Percentiles rank a stretch among this genome's conserved stretches.
These are phyloP conservation scores for Leucophenga maculata DNA, from an alignment of 2,888 invertebrate genomes.

Conservation along the genomic window DNA sequence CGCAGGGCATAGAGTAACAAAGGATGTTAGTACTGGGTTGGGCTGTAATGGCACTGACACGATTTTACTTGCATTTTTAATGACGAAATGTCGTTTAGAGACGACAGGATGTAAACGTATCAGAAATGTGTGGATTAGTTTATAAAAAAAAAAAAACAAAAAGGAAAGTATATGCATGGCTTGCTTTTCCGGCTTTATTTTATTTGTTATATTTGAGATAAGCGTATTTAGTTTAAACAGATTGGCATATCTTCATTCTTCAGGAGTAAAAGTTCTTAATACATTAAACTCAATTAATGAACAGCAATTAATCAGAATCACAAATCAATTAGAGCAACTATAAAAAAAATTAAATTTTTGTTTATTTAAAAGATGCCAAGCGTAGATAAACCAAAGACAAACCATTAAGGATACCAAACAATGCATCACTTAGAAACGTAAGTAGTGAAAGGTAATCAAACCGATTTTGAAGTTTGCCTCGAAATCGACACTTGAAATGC, in stretches of 20 bases:
- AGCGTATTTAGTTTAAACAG: no score
- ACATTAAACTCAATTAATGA: neutral
- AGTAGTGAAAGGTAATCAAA: slow-evolving; percentile 39
- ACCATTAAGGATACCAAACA: no score
- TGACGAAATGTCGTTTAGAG: neutral
- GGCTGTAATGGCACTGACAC: neutral
- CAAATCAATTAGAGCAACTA: neutral
- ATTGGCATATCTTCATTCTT: no score
- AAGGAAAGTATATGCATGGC: no score
- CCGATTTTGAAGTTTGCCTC: slow-evolving; percentile 45
- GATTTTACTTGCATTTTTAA: slow-evolving; percentile 4
- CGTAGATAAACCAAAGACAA: neutral
- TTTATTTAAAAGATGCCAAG: slow-evolving; percentile 18
- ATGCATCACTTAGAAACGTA: slow-evolving; percentile 37
- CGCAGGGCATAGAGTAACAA: neutral
- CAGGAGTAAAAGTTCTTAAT: no score
- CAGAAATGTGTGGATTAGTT: no score
- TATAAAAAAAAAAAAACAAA: no score
- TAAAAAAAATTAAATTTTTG: neutral
- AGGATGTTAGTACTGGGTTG: neutral
- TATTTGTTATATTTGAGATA: no score
- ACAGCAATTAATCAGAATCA: neutral
- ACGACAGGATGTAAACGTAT: no score
- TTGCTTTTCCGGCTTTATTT: no score
- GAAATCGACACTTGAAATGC: slow-evolving; percentile 17